phyloP scores from a whole-genome alignment of 2,113 vertebrate genomes.

The Myodes glareolus region DNA sequence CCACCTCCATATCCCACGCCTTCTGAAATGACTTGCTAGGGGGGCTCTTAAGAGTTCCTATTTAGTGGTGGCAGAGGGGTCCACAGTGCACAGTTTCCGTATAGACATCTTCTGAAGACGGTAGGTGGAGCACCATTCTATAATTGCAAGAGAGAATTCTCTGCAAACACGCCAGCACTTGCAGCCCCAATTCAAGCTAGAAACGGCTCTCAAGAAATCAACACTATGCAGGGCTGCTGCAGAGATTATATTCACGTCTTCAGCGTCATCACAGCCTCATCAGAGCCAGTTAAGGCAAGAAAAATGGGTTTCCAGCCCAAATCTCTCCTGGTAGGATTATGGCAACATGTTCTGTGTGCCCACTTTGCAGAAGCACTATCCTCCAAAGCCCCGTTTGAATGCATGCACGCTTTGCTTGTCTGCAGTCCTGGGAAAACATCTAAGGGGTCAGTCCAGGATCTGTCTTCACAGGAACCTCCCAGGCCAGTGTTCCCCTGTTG shows the following conservation, averaged over 20 bases:
- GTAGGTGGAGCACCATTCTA: not conserved
- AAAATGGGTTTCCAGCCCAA: not conserved
- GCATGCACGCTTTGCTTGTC: accelerated
- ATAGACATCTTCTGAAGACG: not conserved
- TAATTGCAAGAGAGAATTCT: not conserved
- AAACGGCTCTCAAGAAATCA: not conserved
- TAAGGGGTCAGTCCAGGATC: not conserved
- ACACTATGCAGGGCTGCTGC: not conserved
- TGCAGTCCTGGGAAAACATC: not conserved
- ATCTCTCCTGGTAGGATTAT: not conserved
- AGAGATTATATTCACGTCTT: constrained; percentile 15
- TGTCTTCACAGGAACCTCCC: not conserved
- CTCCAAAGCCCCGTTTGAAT: not conserved
- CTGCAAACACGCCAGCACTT: not conserved
- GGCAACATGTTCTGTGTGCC: not conserved
- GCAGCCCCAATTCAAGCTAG: not conserved
- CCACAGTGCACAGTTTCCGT: not conserved
- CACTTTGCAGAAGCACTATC: not conserved
- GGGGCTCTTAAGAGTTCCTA: constrained; percentile 29
- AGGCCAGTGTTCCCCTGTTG: not conserved
- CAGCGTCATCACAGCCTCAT: not conserved
- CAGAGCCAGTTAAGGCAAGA: constrained; percentile 61
- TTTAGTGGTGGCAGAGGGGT: not conserved
- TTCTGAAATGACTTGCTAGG: not conserved
- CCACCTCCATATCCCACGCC: not conserved